A percentile compares a stretch with the other conserved stretches of the same genome.
Evolutionary conservation across 2,888 invertebrate species (phyloP).

Genomic region (Cepaea hortensis): DNA sequence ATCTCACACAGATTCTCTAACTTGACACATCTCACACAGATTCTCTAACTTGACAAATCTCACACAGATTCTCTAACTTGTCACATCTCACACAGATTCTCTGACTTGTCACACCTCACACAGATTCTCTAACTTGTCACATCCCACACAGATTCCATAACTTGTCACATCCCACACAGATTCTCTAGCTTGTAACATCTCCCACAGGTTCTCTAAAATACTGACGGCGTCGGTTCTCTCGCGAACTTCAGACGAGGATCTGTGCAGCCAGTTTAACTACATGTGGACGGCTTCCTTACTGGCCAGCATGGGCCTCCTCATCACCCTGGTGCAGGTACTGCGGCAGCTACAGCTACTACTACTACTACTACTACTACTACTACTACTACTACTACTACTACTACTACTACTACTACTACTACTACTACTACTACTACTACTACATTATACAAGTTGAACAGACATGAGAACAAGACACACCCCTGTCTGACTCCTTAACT

Average conservation of each 20-base stretch:
- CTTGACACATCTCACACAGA: no score
- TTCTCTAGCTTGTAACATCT: not conserved
- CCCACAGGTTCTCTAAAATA: constrained; percentile 27
- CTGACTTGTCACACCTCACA: no score
- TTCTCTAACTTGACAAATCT: no score
- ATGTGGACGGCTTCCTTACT: constrained; percentile 47
- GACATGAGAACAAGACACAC: no score
- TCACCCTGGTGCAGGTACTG: constrained; percentile 37
- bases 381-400: constrained; percentile 14
- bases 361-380: constrained; percentile 31
- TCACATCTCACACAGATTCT: no score
- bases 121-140: no score
- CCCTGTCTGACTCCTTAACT: no score
- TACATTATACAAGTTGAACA: not conserved
- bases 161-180: not conserved
- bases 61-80: no score
- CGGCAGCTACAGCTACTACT: not conserved
- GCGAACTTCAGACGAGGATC: constrained; percentile 45
- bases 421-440: constrained; percentile 45
- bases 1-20: no score
- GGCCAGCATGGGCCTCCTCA: constrained; percentile 41
- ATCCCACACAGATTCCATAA: no score
- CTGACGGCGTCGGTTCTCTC: constrained; percentile 1
- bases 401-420: not conserved
- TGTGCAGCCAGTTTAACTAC: constrained; percentile 50